Percentiles rank a stretch among this genome's conserved stretches.
Evolutionary conservation across 1,140 invertebrate species (phyloP).

Genomic region (Eupeodes corollae): DNA sequence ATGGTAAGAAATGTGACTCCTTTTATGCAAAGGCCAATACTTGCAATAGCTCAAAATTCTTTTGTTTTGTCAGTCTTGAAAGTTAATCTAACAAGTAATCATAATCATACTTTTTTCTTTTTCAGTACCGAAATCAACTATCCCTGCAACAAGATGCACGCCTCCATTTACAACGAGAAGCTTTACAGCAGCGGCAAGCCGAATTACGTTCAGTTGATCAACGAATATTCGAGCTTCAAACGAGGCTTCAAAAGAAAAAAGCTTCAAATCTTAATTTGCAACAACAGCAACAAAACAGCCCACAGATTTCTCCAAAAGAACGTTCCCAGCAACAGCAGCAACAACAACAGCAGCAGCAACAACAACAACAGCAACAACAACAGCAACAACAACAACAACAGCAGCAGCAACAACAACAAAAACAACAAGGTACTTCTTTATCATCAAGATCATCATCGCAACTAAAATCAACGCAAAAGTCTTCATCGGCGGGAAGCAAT

Average conservation of each 20-base stretch:
- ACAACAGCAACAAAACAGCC: constrained; percentile 23
- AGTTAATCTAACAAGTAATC: background rate
- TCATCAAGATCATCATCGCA: constrained; percentile 5
- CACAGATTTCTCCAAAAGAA: constrained; percentile 4
- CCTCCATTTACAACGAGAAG: constrained; percentile 73
- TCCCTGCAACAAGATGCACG: constrained; percentile 87
- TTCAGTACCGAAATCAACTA: constrained; percentile 84
- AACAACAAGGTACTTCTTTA: constrained; percentile 9
- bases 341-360: constrained; percentile 9
- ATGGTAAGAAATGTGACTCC: constrained; percentile 56
- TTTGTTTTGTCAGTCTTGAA: too few relatives aligned
- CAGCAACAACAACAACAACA: constrained; percentile 6
- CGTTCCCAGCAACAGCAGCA: constrained; percentile 12
- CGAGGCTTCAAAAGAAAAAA: constrained; percentile 75
- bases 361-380: constrained; percentile 6
- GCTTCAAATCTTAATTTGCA: constrained; percentile 51
- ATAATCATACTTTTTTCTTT: constrained; percentile 5
- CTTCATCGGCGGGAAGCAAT: constrained; percentile 5
- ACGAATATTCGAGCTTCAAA: constrained; percentile 84
- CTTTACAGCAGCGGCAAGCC: constrained; percentile 71
- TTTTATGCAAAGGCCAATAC: background rate
- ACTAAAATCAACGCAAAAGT: constrained; percentile 1
- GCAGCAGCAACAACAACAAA: constrained; percentile 5
- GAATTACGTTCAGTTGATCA: constrained; percentile 86
- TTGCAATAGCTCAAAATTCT: background rate